Base-by-base conservation (phyloP, 2,113 vertebrate genomes). In the Paradisaea rubra region DNA sequence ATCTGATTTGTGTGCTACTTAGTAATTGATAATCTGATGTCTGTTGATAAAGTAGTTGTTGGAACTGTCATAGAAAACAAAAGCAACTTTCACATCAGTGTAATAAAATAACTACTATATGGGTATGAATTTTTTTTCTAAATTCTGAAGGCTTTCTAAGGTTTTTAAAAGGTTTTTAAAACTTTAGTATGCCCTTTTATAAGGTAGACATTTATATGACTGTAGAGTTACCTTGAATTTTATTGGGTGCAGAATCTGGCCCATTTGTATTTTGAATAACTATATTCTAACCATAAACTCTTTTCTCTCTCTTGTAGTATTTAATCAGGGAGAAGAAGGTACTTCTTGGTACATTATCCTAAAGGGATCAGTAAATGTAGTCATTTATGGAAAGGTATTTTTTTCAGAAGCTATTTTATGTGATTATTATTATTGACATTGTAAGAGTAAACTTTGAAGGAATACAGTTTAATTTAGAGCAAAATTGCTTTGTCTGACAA, bases 331-430 rank as follows among this genome's bases (percentile, higher is more conserved):
- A 66, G 99, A 99, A 98, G 99, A 99, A 97, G 99, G 99, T 66
- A 99, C 99, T 77, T 99, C 99, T 47, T 99, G 99, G 99, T 99
- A 99, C 97, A 99, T 99, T 97, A 99, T 99, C 95, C 98, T 99
- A 65, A 99, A 99, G 96, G 99, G 99, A 97, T 99, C 99, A 3
- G 99, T 99, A 94, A 99, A 99, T 22, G 99, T 99, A 88, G 99
- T 99, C 96, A 99, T 99, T 97, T 99, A 99, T 95, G 99, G 99
- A 92, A 99, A 99, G 98, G 99, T 99, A 98, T 56, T 96, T 96
- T 94, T 65, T 96, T 95, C 86, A 94, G 64, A 95, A 91, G 9
- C 42, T 50, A 77, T 96, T 93, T 96, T 73, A 47, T 91, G n/a
- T 78, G 78, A 86, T 86, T 89, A 65, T 96, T 96, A 79, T 50